Evolutionary conservation across 2,113 vertebrate species (phyloP).

Genomic region (Burhinus bistriatus): DNA sequence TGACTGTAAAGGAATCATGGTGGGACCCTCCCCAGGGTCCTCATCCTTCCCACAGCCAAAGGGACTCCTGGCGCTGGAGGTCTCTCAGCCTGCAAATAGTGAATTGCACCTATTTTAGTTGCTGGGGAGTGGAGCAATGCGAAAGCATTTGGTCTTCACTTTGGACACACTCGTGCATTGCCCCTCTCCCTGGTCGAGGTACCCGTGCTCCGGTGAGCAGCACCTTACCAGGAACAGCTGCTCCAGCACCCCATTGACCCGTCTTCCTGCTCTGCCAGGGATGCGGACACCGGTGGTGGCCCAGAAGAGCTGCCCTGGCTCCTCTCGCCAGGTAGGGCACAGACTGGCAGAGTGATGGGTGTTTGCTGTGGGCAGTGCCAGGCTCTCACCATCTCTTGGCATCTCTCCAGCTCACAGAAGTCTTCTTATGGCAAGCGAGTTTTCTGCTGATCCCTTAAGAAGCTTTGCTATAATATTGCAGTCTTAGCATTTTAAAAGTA

Average conservation of each 20-base stretch:
- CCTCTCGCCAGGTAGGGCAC: accelerated
- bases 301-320: background rate
- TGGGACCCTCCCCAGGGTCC: background rate
- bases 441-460: conserved; percentile 33
- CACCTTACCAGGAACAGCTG: background rate
- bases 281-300: accelerated
- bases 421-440: background rate
- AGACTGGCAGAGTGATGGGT: background rate
- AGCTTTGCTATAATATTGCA: background rate
- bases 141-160: background rate
- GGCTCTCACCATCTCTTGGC: background rate
- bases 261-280: background rate
- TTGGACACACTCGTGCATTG: accelerated
- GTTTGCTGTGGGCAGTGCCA: background rate
- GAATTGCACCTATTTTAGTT: accelerated
- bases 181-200: background rate
- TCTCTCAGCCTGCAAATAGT: background rate
- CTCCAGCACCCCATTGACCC: background rate
- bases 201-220: accelerated
- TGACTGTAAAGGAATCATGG: background rate
- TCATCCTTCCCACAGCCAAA: background rate
- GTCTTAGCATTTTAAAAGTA: background rate
- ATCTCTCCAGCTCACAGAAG: background rate
- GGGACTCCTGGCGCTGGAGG: accelerated
- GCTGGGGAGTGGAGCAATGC: accelerated